These are phyloP conservation scores for Pachycephala philippinensis DNA, from an alignment of 2,113 vertebrate species.

Conservation along the genomic window DNA sequence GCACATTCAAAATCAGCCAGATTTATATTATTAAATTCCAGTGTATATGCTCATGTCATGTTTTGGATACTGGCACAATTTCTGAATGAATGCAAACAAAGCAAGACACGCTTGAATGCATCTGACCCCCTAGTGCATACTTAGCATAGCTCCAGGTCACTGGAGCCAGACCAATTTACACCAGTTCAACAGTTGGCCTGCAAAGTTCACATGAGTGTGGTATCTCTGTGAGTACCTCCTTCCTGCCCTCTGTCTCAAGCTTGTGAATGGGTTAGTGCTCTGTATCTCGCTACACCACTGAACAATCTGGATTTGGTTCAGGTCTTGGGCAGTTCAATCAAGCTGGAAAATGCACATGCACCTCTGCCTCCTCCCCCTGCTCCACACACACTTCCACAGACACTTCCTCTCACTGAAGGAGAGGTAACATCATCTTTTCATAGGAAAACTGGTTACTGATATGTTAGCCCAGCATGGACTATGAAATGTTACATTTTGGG, in stretches of 20 bases:
- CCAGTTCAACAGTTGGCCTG: background rate
- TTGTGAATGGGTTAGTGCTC: background rate
- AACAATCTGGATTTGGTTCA: background rate
- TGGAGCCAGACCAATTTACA: conserved; percentile 25
- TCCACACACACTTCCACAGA: background rate
- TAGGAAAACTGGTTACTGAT: background rate
- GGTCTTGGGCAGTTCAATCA: background rate
- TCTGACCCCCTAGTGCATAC: background rate
- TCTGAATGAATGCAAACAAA: conserved; percentile 33
- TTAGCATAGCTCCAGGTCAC: conserved; percentile 45
- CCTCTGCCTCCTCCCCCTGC: background rate
- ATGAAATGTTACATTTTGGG: background rate
- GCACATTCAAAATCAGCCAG: background rate
- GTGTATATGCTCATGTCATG: background rate
- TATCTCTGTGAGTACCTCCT: background rate
- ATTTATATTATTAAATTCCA: background rate
- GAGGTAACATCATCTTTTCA: background rate
- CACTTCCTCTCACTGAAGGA: background rate
- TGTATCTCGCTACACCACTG: background rate
- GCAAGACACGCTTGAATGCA: background rate
- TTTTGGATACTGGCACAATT: background rate
- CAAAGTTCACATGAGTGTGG: background rate
- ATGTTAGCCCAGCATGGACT: rapidly evolving
- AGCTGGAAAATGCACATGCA: background rate
- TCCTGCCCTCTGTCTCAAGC: background rate